A percentile compares a stretch with the other conserved stretches of the same genome.
phyloP scores from a whole-genome alignment of 2,888 invertebrate genomes.

The Catocala sponsa region DNA sequence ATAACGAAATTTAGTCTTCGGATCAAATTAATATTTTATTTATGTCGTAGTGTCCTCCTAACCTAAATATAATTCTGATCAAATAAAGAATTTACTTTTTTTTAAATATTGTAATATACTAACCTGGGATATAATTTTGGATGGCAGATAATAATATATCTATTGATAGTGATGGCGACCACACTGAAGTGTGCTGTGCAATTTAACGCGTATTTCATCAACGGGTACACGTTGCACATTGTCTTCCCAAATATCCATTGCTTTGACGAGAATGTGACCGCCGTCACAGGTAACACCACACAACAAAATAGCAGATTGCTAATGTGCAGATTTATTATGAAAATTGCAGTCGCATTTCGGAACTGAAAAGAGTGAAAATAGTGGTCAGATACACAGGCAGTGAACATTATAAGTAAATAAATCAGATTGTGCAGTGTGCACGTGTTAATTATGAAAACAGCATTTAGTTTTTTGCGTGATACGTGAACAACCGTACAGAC shows the following conservation, averaged over 20 bases:
- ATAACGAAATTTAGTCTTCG: too few species aligned
- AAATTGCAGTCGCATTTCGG: constrained; percentile 94
- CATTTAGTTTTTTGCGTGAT: too few species aligned
- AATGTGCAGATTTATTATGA: constrained; percentile 93
- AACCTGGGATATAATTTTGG: constrained; percentile 92
- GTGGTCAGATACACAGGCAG: too few species aligned
- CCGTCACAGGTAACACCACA: constrained; percentile 93
- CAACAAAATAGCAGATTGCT: constrained; percentile 94
- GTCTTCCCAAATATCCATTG: constrained; percentile 91
- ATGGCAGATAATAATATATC: constrained; percentile 94
- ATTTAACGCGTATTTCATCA: constrained; percentile 91
- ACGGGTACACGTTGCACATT: constrained; percentile 92
- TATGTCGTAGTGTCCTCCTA: too few species aligned
- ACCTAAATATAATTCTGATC: too few species aligned
- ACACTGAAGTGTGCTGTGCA: constrained; percentile 94
- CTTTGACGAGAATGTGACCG: constrained; percentile 91
- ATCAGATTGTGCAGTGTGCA: too few species aligned
- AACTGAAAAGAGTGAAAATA: constrained; percentile 83
- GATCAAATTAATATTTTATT: too few species aligned
- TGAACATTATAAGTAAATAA: too few species aligned
- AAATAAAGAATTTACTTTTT: too few species aligned
- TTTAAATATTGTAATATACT: constrained; percentile 55
- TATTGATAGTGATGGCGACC: constrained; percentile 93
- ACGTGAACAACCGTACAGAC: too few species aligned
- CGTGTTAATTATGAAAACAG: too few species aligned